Evolutionary conservation across 2,888 invertebrate genomes (phyloP).

Genomic region (Tipula helvola): DNA sequence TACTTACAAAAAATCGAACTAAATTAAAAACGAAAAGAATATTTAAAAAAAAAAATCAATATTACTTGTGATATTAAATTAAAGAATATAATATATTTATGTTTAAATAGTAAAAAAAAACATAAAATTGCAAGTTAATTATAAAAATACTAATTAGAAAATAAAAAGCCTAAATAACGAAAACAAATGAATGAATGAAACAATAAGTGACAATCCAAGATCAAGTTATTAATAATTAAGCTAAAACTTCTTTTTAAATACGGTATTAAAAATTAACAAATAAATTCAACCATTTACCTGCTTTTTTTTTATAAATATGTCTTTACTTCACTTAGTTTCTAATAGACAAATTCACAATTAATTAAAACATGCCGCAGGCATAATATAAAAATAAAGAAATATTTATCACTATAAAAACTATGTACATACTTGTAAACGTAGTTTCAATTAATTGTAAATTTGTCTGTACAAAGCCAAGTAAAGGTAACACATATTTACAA

Average conservation of each 20-base stretch:
- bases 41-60: not conserved
- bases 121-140: not conserved
- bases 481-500: too few species aligned
- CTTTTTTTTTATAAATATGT: too few species aligned
- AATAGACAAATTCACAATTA: too few species aligned
- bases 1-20: not conserved
- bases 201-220: not conserved
- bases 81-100: not conserved
- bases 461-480: too few species aligned
- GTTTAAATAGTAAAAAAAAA: not conserved
- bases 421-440: too few species aligned
- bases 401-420: too few species aligned
- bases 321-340: too few species aligned
- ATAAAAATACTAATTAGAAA: not conserved
- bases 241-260: not conserved
- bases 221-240: not conserved
- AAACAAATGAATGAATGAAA: not conserved
- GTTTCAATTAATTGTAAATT: too few species aligned
- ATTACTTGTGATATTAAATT: not conserved
- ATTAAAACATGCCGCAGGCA: too few species aligned
- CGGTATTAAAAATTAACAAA: not conserved
- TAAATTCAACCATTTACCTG: too few species aligned
- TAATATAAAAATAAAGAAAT: too few species aligned
- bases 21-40: not conserved
- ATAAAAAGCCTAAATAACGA: not conserved